Evolutionary conservation across 2,888 invertebrate genomes (phyloP).

Genomic region (Hartigia nigra): DNA sequence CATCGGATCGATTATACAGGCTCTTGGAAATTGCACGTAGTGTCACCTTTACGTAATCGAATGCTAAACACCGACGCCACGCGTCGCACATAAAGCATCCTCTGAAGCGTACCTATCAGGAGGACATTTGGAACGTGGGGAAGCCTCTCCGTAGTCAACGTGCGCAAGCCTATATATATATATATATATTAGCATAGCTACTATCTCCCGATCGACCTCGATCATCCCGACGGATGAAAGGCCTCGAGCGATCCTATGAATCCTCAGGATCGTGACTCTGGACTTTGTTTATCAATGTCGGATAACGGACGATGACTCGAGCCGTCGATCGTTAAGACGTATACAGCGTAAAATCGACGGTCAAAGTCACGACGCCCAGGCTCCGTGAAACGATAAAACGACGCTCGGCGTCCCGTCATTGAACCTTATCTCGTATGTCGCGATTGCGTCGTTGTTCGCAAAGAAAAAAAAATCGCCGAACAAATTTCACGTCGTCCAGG

Average conservation of each 20-base stretch:
- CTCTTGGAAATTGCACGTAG: not conserved
- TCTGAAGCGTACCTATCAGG: not conserved
- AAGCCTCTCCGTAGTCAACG: not conserved
- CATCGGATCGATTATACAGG: slow-evolving; percentile 1
- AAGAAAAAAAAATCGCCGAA: not conserved
- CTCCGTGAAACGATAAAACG: not conserved
- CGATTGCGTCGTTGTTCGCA: not conserved
- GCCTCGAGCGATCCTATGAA: not conserved
- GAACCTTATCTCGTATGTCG: not conserved
- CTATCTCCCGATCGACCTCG: not conserved
- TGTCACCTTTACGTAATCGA: slow-evolving; percentile 4
- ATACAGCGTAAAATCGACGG: not conserved
- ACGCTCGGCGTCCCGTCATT: not conserved
- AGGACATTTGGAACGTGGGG: not conserved
- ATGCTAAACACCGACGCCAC: not conserved
- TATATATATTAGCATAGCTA: not conserved
- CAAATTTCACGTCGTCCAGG: not conserved
- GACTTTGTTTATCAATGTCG: not conserved
- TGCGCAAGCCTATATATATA: too few relatives aligned
- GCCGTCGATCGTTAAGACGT: not conserved
- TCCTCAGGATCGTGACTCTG: not conserved
- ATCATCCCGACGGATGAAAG: not conserved
- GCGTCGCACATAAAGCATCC: not conserved
- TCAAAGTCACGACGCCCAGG: not conserved
- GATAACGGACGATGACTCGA: not conserved